A percentile compares a stretch with the other conserved stretches of the same genome.
Evolutionary conservation across 2,888 invertebrate species (phyloP).

Genomic region (Sesamia inferens): DNA sequence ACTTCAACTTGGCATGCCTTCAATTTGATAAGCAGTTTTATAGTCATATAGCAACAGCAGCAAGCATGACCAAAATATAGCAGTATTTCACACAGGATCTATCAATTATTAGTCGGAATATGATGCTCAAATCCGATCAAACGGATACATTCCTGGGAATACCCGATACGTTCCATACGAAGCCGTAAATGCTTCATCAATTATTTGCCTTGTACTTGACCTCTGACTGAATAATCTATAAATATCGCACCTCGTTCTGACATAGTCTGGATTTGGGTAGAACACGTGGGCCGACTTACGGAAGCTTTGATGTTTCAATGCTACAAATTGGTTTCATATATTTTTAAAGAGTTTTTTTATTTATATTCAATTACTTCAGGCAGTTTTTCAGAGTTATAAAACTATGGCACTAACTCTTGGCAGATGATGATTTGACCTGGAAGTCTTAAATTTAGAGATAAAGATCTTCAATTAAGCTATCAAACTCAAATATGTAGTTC

Average conservation of each 20-base stretch:
- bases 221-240: slow-evolving; percentile 46
- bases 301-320: background rate
- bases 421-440: background rate
- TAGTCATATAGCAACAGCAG: no score
- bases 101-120: slow-evolving; percentile 4
- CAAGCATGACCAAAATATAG: no score
- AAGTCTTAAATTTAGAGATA: background rate
- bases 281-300: background rate
- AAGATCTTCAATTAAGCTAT: background rate
- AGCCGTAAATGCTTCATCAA: slow-evolving; percentile 46
- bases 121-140: slow-evolving; percentile 9
- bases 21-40: no score
- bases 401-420: no score
- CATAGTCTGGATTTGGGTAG: slow-evolving; percentile 5
- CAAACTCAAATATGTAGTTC: background rate
- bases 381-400: no score
- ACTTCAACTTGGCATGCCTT: no score
- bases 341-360: background rate
- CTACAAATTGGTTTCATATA: background rate
- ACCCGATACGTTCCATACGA: slow-evolving; percentile 11
- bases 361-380: no score
- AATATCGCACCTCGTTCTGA: slow-evolving; percentile 24
- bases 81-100: background rate
- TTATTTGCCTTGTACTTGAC: slow-evolving; percentile 47
- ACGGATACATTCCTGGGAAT: slow-evolving; percentile 8